Conservation (phyloP, 2,113 vertebrate genomes). For the Neotragus moschatus region DNA sequence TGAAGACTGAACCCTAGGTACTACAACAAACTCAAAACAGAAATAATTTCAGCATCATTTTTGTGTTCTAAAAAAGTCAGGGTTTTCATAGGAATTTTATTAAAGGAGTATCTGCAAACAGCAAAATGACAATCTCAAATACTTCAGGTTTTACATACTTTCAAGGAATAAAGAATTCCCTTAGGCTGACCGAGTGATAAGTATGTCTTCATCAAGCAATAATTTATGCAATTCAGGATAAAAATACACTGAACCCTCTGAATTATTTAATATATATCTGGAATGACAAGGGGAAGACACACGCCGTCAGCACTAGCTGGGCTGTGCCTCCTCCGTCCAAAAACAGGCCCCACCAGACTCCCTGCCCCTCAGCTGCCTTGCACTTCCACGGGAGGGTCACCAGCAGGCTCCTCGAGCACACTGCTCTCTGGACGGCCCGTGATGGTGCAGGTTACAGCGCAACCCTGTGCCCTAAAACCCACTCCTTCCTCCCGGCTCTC, state of each 20-base stretch:
- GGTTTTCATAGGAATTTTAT: background rate
- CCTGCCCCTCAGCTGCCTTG: too few species aligned
- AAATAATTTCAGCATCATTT: background rate
- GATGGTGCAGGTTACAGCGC: background rate
- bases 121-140: background rate
- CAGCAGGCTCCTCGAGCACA: background rate
- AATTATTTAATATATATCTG: too few species aligned
- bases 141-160: background rate
- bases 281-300: background rate
- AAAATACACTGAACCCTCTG: background rate
- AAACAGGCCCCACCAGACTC: background rate
- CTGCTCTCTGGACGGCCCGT: too few species aligned
- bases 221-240: background rate
- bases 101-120: background rate
- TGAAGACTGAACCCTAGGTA: background rate
- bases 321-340: background rate
- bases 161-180: background rate
- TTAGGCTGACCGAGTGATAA: background rate
- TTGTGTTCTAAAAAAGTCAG: background rate
- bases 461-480: background rate
- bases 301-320: fast-evolving
- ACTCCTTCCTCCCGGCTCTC: background rate
- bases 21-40: background rate
- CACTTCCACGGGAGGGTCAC: too few species aligned
- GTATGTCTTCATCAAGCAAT: background rate